phyloP scores from a whole-genome alignment of 2,888 invertebrate genomes.

The Gari tellinella region DNA sequence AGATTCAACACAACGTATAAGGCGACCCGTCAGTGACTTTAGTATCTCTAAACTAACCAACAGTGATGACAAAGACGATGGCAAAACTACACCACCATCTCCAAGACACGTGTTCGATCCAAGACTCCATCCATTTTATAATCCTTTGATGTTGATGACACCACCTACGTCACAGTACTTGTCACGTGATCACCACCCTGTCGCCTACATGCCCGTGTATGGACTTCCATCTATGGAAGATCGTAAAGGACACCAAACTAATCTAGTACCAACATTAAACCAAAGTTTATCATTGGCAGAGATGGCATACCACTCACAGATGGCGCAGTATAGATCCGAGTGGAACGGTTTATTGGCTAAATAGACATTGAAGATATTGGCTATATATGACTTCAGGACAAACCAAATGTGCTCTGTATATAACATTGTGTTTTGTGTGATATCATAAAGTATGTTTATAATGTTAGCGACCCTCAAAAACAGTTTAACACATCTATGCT shows the following conservation, averaged over 20 bases:
- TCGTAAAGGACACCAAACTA: slow-evolving; percentile 5
- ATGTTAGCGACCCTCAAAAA: too few species aligned
- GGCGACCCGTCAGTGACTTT: slow-evolving; percentile 65
- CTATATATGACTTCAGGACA: background rate
- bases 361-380: slow-evolving; percentile 6
- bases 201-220: slow-evolving; percentile 50
- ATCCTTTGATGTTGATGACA: slow-evolving; percentile 42
- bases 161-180: slow-evolving; percentile 34
- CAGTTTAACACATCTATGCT: too few species aligned
- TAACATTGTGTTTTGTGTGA: too few species aligned
- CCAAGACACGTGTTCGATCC: slow-evolving; percentile 40
- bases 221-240: slow-evolving; percentile 32
- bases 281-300: slow-evolving; percentile 34
- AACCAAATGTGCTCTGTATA: background rate
- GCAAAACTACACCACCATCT: slow-evolving; percentile 12
- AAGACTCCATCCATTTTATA: slow-evolving; percentile 35
- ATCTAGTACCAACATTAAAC: slow-evolving; percentile 40
- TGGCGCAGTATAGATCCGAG: slow-evolving; percentile 27
- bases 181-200: slow-evolving; percentile 36
- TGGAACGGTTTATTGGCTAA: slow-evolving; percentile 53
- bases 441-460: too few species aligned
- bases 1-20: slow-evolving; percentile 12
- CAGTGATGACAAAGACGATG: slow-evolving; percentile 30
- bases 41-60: slow-evolving; percentile 75
- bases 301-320: slow-evolving; percentile 39